Evolutionary conservation across 1,140 invertebrate species (phyloP).

Genomic region (Heliconius hewitsoni): DNA sequence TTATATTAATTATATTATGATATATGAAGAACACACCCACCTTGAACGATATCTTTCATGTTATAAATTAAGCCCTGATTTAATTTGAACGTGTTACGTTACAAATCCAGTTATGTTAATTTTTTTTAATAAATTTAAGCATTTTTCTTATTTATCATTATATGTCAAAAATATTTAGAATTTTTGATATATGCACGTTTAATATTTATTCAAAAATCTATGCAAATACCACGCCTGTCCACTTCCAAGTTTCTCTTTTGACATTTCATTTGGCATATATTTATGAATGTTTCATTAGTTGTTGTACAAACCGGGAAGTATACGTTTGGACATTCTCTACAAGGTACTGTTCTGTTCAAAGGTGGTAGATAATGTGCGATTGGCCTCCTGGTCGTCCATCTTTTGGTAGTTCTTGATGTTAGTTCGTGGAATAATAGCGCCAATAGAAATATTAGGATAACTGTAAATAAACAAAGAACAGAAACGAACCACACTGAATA

Average conservation of each 20-base stretch:
- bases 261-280: constrained; percentile 52
- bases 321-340: constrained; percentile 49
- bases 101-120: no score
- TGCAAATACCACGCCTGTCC: constrained; percentile 50
- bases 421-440: not conserved
- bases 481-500: no score
- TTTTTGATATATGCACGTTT: not conserved
- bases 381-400: constrained; percentile 21
- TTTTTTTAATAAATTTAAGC: no score
- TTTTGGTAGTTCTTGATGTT: constrained; percentile 7
- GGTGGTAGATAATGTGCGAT: constrained; percentile 35
- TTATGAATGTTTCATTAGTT: constrained; percentile 48
- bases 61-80: no score
- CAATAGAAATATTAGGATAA: not conserved
- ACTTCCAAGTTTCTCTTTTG: constrained; percentile 27
- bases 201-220: constrained; percentile 42
- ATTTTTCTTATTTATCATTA: no score
- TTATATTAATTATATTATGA: no score
- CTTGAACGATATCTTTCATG: no score
- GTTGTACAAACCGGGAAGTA: constrained; percentile 55
- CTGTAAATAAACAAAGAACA: not conserved
- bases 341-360: constrained; percentile 39
- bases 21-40: no score
- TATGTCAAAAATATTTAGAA: not conserved
- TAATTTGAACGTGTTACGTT: no score